Evolutionary conservation across 2,797 vertebrate species (phyloP).

Genomic region (Sebastes oblongus): DNA sequence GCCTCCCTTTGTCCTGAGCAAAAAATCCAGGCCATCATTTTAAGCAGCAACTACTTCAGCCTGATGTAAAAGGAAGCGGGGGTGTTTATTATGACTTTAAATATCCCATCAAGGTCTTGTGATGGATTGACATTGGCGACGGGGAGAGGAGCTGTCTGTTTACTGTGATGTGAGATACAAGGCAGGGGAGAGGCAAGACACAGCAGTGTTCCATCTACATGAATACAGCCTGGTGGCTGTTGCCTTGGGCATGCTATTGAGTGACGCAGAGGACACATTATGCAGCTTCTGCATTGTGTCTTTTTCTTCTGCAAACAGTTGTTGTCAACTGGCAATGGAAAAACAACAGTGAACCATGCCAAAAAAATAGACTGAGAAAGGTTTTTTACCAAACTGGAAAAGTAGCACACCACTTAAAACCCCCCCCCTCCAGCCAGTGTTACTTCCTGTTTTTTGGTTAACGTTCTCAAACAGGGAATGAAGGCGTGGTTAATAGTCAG

Average conservation of each 20-base stretch:
- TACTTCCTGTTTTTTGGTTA: background rate
- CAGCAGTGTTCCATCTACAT: slow-evolving; percentile 50
- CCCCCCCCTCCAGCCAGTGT: background rate
- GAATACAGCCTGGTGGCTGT: slow-evolving; percentile 51
- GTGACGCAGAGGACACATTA: slow-evolving; percentile 57
- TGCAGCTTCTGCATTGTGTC: slow-evolving; percentile 37
- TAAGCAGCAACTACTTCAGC: slow-evolving; percentile 40
- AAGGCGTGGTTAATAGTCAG: background rate
- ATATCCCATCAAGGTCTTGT: slow-evolving; percentile 60
- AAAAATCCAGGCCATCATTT: slow-evolving; percentile 55
- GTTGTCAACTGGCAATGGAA: slow-evolving; percentile 2
- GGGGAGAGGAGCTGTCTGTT: slow-evolving; percentile 43
- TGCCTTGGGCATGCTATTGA: slow-evolving; percentile 67
- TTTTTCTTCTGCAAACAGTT: slow-evolving; percentile 50
- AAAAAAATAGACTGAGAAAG: background rate
- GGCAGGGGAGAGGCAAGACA: slow-evolving; percentile 24
- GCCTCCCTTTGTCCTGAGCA: slow-evolving; percentile 36
- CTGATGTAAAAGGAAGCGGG: slow-evolving; percentile 26
- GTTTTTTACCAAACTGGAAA: background rate
- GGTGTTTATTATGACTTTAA: slow-evolving; percentile 61
- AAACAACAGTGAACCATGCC: slow-evolving; percentile 4
- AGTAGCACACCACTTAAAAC: background rate
- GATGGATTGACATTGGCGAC: slow-evolving; percentile 52
- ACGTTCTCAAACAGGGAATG: background rate
- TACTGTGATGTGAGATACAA: slow-evolving; percentile 44